phyloP scores from a whole-genome alignment of 2,888 invertebrate genomes.

The Cantharis rufa region DNA sequence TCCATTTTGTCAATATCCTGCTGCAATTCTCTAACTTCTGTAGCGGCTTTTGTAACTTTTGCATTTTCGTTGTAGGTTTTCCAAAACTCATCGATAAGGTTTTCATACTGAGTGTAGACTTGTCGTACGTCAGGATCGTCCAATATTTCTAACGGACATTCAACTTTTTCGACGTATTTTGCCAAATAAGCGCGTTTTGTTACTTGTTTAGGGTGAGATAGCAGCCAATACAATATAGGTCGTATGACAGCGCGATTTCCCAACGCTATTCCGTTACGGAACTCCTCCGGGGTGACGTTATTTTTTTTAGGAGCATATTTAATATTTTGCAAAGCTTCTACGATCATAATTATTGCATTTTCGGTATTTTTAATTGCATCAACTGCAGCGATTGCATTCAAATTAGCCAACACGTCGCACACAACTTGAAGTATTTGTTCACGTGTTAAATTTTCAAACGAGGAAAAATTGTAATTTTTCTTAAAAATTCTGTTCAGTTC shows the following conservation, averaged over 20 bases:
- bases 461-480: constrained; percentile 78
- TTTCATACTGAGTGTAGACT: constrained; percentile 72
- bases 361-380: constrained; percentile 34
- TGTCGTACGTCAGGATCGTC: constrained; percentile 75
- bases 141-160: constrained; percentile 53
- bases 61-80: constrained; percentile 35
- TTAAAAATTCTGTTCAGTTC: constrained; percentile 75
- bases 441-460: constrained; percentile 79
- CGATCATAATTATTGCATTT: constrained; percentile 32
- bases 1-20: constrained; percentile 86
- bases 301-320: constrained; percentile 33
- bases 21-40: constrained; percentile 78
- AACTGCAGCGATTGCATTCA: constrained; percentile 68
- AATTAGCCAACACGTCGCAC: constrained; percentile 73
- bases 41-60: constrained; percentile 54
- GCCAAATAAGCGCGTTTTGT: constrained; percentile 85
- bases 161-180: constrained; percentile 49
- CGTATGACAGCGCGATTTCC: constrained; percentile 78
- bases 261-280: constrained; percentile 33
- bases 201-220: constrained; percentile 73
- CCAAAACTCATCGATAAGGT: constrained; percentile 74
- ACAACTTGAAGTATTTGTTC: constrained; percentile 78
- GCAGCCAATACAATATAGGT: constrained; percentile 79
- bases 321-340: constrained; percentile 37
- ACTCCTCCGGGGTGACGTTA: constrained; percentile 28